phyloP scores from a whole-genome alignment of 2,888 invertebrate genomes.

The Epinotia ramella region DNA sequence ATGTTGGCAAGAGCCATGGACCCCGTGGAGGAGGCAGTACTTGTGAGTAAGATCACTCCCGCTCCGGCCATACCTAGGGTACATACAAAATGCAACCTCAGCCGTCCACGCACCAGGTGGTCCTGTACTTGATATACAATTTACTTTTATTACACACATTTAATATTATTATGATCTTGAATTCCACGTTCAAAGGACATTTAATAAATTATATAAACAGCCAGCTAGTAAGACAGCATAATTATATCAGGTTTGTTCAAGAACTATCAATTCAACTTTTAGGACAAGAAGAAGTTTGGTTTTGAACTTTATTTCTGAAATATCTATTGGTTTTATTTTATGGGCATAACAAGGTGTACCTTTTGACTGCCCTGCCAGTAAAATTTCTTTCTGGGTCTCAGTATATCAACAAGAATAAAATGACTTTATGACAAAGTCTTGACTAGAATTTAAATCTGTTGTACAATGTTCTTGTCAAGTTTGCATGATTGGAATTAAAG shows the following conservation, averaged over 20 bases:
- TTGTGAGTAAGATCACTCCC: conserved; percentile 62
- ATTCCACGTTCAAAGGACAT: conserved; percentile 10
- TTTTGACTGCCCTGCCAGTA: too few species aligned
- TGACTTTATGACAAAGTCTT: too few species aligned
- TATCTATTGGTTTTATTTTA: too few species aligned
- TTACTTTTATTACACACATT: conserved; percentile 46
- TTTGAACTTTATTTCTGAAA: too few species aligned
- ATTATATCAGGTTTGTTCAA: background rate
- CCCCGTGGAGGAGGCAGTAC: conserved; percentile 64
- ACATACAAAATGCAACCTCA: conserved; percentile 77
- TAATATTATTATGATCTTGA: conserved; percentile 35
- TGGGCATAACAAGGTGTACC: too few species aligned
- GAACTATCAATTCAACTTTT: background rate
- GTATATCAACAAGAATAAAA: too few species aligned
- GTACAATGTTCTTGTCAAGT: background rate
- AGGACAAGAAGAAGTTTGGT: too few species aligned
- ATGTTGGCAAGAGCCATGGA: conserved; percentile 70
- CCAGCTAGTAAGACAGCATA: too few species aligned
- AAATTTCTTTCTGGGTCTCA: too few species aligned
- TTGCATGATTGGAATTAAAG: conserved; percentile 21
- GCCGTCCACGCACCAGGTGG: conserved; percentile 81
- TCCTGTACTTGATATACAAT: conserved; percentile 51
- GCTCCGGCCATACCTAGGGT: conserved; percentile 74
- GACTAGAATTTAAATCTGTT: too few species aligned
- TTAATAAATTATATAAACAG: too few species aligned